Percentiles rank a stretch among this genome's conserved stretches.
phyloP scores from a whole-genome alignment of 2,888 invertebrate species.

The Epiblema foenella region DNA sequence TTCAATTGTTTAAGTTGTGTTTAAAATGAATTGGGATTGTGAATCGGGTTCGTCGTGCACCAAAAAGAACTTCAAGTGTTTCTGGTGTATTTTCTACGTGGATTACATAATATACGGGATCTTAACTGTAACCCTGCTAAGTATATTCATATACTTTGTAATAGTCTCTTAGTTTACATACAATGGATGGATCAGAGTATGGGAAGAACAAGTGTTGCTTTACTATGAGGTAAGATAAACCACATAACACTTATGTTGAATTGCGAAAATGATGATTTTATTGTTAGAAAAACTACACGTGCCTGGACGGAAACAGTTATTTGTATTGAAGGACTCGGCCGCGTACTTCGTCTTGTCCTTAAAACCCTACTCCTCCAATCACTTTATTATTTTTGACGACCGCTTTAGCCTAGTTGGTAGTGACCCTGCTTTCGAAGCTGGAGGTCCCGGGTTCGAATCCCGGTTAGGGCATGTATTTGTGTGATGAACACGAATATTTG shows the following conservation, averaged over 20 bases:
- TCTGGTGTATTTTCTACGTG: slow-evolving; percentile 56
- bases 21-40: slow-evolving; percentile 44
- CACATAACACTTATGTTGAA: not conserved
- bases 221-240: slow-evolving; percentile 34
- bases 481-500: no score
- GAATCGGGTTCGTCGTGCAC: slow-evolving; percentile 29
- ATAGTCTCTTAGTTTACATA: slow-evolving; percentile 25
- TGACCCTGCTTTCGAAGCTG: no score
- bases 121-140: slow-evolving; percentile 23
- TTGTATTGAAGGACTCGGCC: not conserved
- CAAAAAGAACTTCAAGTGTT: slow-evolving; percentile 51
- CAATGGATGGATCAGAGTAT: slow-evolving; percentile 13
- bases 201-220: slow-evolving; percentile 12
- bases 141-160: slow-evolving; percentile 34
- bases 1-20: slow-evolving; percentile 6
- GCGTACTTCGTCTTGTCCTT: not conserved
- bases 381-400: no score
- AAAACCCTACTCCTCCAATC: not conserved
- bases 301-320: slow-evolving; percentile 44
- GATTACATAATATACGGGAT: slow-evolving; percentile 46
- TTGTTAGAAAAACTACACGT: not conserved
- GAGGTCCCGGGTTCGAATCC: no score
- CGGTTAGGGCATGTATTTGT: no score
- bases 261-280: not conserved
- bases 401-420: no score